phyloP scores from a whole-genome alignment of 37 sponge, comb jelly and placozoan species.

The Halisarca cf. caerulea region DNA sequence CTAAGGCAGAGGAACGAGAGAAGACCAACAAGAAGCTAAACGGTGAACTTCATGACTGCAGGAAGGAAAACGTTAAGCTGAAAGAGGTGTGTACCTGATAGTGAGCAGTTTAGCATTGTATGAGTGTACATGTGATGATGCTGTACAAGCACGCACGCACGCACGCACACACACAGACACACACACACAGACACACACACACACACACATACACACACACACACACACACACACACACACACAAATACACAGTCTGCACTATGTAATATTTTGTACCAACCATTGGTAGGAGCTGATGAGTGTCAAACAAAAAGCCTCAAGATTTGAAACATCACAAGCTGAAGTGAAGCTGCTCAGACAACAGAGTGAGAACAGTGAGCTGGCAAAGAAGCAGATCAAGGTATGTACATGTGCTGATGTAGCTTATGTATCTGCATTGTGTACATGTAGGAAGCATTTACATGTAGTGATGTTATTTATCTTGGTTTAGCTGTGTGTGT shows the following conservation, averaged over 20 bases:
- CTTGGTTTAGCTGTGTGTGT: too few relatives aligned
- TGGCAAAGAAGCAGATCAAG: constrained; percentile 31
- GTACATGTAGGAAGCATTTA: background rate
- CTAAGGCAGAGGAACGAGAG: constrained; percentile 75
- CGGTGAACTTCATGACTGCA: constrained; percentile 61
- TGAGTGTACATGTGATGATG: background rate
- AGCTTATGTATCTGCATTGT: background rate
- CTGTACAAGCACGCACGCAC: background rate
- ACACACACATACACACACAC: background rate
- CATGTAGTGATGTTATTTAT: background rate
- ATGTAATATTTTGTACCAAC: background rate
- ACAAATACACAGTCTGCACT: background rate
- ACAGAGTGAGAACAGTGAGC: constrained; percentile 9
- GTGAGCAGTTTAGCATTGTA: too few relatives aligned
- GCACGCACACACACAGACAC: background rate
- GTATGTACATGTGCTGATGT: constrained; percentile 43
- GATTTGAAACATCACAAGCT: background rate
- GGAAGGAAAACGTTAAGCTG: constrained; percentile 79
- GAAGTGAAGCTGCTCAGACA: constrained; percentile 12
- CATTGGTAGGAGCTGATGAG: background rate
- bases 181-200: background rate
- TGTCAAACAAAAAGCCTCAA: background rate
- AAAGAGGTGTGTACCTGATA: constrained; percentile 62
- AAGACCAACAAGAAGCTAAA: constrained; percentile 85
- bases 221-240: background rate